phyloP scores from a whole-genome alignment of 1,140 invertebrate species.

The Palaemon carinicauda region DNA sequence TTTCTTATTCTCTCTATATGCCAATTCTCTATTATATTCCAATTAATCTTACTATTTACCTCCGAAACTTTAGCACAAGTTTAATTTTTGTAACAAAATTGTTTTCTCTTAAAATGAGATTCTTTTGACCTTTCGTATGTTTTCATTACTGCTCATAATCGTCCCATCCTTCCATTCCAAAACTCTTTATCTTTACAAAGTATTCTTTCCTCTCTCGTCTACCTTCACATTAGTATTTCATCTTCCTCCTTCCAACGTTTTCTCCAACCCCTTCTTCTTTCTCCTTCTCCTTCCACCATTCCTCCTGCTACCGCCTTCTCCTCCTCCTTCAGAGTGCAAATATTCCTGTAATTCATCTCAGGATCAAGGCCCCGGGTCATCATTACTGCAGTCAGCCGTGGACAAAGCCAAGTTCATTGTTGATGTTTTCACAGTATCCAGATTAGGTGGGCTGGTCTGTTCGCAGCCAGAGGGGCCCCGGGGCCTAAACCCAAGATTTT shows the following conservation, averaged over 20 bases:
- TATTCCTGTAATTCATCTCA: conserved; percentile 54
- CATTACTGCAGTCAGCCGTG: conserved; percentile 53
- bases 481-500: conserved; percentile 45
- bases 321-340: conserved; percentile 38
- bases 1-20: no score
- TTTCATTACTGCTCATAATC: background rate
- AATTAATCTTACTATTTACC: background rate
- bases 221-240: background rate
- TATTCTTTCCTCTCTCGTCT: no score
- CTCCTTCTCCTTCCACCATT: background rate
- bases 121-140: background rate
- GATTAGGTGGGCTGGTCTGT: conserved; percentile 35
- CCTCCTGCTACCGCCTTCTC: background rate
- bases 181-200: no score
- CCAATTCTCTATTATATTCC: background rate
- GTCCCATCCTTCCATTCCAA: background rate
- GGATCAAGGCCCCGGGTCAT: conserved; percentile 47
- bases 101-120: background rate
- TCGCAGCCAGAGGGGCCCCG: background rate
- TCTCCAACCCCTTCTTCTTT: background rate
- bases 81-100: background rate
- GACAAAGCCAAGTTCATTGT: conserved; percentile 54
- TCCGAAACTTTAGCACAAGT: background rate
- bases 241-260: background rate
- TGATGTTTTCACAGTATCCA: conserved; percentile 55